Evolutionary conservation across 2,888 invertebrate genomes (phyloP), one percentile per base, ranked within the genome.

Genomic region (Anoplius nigerrimus): DNA sequence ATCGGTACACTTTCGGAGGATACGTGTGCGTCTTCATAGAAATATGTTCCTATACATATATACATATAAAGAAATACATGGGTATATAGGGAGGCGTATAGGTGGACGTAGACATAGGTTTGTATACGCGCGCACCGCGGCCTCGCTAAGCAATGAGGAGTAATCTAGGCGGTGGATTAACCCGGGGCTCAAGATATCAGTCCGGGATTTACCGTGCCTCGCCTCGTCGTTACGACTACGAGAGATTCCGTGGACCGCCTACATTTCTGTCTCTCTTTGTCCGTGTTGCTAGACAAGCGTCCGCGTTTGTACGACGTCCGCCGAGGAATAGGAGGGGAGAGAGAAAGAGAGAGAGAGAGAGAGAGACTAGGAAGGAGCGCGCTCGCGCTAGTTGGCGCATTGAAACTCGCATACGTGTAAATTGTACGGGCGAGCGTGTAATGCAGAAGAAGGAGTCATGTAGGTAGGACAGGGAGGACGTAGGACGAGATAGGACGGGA

Each of bases 161-260:
- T 87, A 86, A 87, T 87, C 86, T 82, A 83, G 84, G 79, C 77
- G 83, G 79, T 81, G 84, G 86, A 87, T 87, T 87, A 87, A 87
- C 83, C 81, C 83, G 70, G 70, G 80, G 82, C 84, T 87, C 85
- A 82, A 84, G 86, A 85, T 87, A 87, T 86, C 86, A 85, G 86
- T 83, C 78, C 74, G 77, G 80, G 83, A 84, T 85, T 84, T 84
- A 82, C 78, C 73, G 79, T 69, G 72, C 68, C 75, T 73, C 70
- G 66, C 69, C 69, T 65, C 70, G 78, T 77, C 74, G 82, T 83
- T 82, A 79, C 81, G 72, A 76, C 74, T 76, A 43, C 58, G 52
- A 11, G 56, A 27, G 56, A 43, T 58, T 60, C 67, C 60, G 56
- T 55, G 69, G 66, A 62, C 67, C 62, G 63, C 55, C 71, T 62